These are phyloP conservation scores for Anhinga anhinga DNA, from an alignment of 2,113 vertebrate genomes.

Conservation along the genomic window DNA sequence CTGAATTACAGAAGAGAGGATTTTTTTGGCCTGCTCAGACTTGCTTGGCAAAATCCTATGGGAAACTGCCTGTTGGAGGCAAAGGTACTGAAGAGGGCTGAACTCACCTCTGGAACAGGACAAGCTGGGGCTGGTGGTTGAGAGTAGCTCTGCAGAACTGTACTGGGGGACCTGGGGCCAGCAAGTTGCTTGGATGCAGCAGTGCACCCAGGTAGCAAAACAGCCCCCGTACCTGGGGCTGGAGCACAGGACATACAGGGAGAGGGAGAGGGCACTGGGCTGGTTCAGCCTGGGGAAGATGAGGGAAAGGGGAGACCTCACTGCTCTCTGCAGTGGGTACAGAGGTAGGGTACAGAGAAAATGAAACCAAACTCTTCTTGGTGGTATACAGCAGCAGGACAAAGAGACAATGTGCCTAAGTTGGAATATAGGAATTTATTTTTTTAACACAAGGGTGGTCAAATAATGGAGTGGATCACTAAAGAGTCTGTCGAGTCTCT, in stretches of 20 bases:
- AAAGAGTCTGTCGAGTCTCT: neutral
- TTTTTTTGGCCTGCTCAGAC: no score
- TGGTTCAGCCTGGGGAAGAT: fast-evolving
- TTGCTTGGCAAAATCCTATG: neutral
- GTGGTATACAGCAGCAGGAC: neutral
- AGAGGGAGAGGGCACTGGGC: neutral
- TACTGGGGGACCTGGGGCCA: neutral
- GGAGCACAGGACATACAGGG: neutral
- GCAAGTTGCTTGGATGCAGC: neutral
- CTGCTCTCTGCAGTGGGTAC: neutral
- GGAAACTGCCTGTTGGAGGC: neutral
- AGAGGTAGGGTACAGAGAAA: neutral
- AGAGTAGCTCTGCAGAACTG: neutral
- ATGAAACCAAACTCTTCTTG: neutral
- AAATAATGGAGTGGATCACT: neutral
- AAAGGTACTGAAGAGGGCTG: neutral
- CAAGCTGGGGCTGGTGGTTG: neutral
- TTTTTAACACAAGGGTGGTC: fast-evolving
- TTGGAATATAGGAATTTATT: neutral
- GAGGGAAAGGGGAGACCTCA: fast-evolving
- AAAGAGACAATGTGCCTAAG: neutral
- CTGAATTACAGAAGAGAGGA: neutral
- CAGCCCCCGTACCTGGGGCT: neutral
- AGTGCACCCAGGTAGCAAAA: fast-evolving
- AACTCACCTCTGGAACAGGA: neutral